Evolutionary conservation across 2,797 vertebrate genomes (phyloP).

Genomic region (Lithobates sylvaticus): DNA sequence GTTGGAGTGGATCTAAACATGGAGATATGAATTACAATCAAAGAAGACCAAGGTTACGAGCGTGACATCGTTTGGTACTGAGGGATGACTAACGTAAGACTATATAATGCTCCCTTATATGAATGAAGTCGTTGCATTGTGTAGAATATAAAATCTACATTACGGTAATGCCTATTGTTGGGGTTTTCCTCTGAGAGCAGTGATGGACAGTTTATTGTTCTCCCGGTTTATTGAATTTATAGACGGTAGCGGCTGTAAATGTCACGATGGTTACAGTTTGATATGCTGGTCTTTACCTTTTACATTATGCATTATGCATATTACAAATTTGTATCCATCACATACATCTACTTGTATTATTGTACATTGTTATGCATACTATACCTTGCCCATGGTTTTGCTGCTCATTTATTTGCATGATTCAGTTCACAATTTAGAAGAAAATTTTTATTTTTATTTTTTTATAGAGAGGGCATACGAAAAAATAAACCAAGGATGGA

Average conservation of each 20-base stretch:
- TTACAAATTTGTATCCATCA: neutral
- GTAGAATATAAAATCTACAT: neutral
- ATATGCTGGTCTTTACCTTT: neutral
- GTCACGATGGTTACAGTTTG: neutral
- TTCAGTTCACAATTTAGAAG: neutral
- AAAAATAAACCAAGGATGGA: too few relatives aligned
- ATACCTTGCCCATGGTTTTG: neutral
- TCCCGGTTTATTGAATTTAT: neutral
- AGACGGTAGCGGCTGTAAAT: neutral
- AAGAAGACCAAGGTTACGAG: neutral
- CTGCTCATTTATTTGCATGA: neutral
- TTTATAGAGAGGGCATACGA: neutral
- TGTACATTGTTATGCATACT: neutral
- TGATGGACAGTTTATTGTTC: neutral
- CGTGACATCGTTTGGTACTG: neutral
- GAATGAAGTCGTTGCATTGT: neutral
- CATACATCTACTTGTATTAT: neutral
- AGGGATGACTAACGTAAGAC: neutral
- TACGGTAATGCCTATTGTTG: neutral
- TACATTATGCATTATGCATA: neutral
- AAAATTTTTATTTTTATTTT: neutral
- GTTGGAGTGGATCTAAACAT: neutral
- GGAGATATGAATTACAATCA: neutral
- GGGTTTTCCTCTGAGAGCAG: too few relatives aligned
- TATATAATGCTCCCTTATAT: neutral